phyloP scores from a whole-genome alignment of 2,888 invertebrate species.

The Celastrina argiolus region DNA sequence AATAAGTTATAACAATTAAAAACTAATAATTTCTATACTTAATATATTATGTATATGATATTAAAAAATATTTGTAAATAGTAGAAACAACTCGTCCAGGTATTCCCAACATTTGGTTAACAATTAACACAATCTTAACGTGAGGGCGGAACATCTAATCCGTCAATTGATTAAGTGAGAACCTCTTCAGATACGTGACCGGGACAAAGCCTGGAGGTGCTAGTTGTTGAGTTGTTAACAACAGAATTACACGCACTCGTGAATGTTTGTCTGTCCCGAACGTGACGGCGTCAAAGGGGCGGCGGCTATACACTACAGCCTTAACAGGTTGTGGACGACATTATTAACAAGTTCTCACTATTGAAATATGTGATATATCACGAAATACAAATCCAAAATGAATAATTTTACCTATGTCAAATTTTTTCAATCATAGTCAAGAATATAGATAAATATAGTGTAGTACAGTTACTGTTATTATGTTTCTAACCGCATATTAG shows the following conservation, averaged over 20 bases:
- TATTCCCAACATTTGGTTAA: neutral
- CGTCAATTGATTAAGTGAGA: conserved; percentile 52
- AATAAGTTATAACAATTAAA: too few species aligned
- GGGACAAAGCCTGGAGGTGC: conserved; percentile 51
- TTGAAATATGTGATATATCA: conserved; percentile 53
- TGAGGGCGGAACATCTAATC: conserved; percentile 50
- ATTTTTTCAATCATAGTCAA: too few species aligned
- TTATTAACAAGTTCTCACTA: conserved; percentile 61
- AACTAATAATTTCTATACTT: too few species aligned
- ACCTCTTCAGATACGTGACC: conserved; percentile 72
- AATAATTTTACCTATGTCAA: too few species aligned
- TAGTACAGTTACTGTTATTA: too few species aligned
- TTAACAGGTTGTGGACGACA: conserved; percentile 72
- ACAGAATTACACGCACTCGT: conserved; percentile 51
- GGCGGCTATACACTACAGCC: conserved; percentile 48
- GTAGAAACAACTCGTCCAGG: neutral
- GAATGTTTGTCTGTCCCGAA: conserved; percentile 52
- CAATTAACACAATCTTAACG: conserved; percentile 31
- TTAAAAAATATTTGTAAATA: too few species aligned
- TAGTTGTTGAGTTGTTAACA: conserved; percentile 51
- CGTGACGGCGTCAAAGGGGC: conserved; percentile 67
- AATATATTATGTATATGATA: too few species aligned
- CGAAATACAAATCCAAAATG: conserved; percentile 26
- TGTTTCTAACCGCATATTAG: too few species aligned
- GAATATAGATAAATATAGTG: too few species aligned